Percentiles rank a stretch among this genome's conserved stretches.
These are phyloP conservation scores for Augochlorella aurata DNA, from an alignment of 2,888 invertebrate genomes.

Conservation along the genomic window DNA sequence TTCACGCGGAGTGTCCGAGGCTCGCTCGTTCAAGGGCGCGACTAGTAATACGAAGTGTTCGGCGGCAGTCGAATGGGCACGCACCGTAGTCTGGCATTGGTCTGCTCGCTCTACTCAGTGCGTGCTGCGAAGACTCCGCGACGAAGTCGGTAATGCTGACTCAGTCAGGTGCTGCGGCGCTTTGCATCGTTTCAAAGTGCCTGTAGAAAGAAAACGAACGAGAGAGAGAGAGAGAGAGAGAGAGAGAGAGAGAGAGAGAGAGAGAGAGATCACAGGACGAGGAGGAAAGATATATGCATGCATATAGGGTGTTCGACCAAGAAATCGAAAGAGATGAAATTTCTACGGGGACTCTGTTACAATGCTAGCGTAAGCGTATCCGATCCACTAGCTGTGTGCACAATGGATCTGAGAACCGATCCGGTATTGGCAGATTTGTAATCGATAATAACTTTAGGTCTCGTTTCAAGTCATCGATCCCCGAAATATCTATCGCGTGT, in stretches of 20 bases:
- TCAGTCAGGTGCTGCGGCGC: slow-evolving; percentile 71
- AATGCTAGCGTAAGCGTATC: background rate
- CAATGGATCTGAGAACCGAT: background rate
- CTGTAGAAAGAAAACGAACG: background rate
- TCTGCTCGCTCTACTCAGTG: slow-evolving; percentile 61
- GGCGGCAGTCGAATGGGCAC: slow-evolving; percentile 61
- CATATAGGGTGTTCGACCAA: background rate
- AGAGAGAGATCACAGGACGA: background rate
- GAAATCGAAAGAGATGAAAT: background rate
- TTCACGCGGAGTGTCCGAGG: slow-evolving; percentile 43
- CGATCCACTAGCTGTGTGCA: background rate
- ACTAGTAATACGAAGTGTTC: slow-evolving; percentile 46
- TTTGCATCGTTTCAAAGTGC: slow-evolving; percentile 46
- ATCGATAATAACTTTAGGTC: too few relatives aligned
- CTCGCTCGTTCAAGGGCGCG: slow-evolving; percentile 67
- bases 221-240: background rate
- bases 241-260: background rate
- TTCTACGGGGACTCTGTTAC: background rate
- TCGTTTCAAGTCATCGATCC: too few relatives aligned
- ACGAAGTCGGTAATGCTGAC: slow-evolving; percentile 69
- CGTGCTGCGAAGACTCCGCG: slow-evolving; percentile 61
- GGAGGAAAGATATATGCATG: background rate
- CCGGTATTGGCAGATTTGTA: too few relatives aligned
- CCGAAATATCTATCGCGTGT: background rate
- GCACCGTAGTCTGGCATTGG: slow-evolving; percentile 68